Evolutionary conservation across 2,888 invertebrate species (phyloP).

Genomic region (Temnothorax rugatulus): DNA sequence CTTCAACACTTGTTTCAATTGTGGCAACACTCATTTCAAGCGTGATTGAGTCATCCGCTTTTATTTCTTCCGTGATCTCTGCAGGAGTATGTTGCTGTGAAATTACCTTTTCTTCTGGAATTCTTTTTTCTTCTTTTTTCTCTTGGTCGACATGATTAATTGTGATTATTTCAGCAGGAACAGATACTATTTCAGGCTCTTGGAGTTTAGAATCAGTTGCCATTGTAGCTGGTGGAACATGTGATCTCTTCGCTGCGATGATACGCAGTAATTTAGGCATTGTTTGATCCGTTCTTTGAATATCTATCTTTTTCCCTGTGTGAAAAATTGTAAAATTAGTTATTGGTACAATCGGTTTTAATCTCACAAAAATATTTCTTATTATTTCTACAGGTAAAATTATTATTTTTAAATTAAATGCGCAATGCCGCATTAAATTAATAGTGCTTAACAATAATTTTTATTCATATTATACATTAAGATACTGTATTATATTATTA

Average conservation of each 20-base stretch:
- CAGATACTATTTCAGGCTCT: background rate
- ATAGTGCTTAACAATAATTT: background rate
- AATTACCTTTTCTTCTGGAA: background rate
- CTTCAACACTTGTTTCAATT: constrained; percentile 1
- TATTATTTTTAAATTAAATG: background rate
- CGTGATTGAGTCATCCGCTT: background rate
- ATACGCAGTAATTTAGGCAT: constrained; percentile 27
- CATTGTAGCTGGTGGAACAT: background rate
- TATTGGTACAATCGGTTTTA: background rate
- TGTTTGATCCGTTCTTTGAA: background rate
- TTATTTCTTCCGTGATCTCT: background rate
- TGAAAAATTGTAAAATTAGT: background rate
- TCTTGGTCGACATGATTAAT: background rate
- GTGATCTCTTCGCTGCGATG: background rate
- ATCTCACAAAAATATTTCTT: background rate
- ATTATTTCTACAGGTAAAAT: background rate
- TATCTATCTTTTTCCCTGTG: background rate
- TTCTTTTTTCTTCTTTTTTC: background rate
- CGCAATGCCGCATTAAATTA: background rate
- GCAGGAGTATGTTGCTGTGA: background rate
- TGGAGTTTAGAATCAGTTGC: background rate
- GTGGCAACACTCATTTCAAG: background rate
- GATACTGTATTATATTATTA: background rate
- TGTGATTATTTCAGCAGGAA: background rate
- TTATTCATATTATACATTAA: background rate